Evolutionary conservation across 2,888 invertebrate genomes (phyloP).

Genomic region (Tuta absoluta): DNA sequence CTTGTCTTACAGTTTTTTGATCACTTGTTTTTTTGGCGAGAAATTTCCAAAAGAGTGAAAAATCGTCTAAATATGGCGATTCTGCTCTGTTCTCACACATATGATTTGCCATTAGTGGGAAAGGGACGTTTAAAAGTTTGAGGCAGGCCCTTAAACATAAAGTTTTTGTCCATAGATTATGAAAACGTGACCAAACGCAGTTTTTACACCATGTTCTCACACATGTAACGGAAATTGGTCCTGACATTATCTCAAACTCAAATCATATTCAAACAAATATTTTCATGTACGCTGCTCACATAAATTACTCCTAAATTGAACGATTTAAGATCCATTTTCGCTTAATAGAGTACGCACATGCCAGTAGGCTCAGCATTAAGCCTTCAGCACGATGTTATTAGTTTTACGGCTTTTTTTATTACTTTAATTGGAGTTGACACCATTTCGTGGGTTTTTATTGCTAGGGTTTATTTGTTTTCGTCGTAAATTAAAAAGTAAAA

Average conservation of each 20-base stretch:
- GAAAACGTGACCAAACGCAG: neutral
- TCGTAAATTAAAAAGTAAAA: slow-evolving; percentile 33
- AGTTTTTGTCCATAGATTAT: too few relatives aligned
- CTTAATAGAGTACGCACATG: slow-evolving; percentile 30
- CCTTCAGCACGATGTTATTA: slow-evolving; percentile 55
- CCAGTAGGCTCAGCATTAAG: slow-evolving; percentile 36
- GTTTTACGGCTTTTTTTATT: slow-evolving; percentile 60
- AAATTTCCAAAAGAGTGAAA: too few relatives aligned
- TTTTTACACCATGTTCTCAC: neutral
- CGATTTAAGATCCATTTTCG: slow-evolving; percentile 25
- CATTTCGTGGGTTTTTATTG: slow-evolving; percentile 53
- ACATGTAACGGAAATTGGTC: slow-evolving; percentile 20
- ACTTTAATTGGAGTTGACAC: slow-evolving; percentile 65
- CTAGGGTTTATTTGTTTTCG: slow-evolving; percentile 48
- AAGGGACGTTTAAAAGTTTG: too few relatives aligned
- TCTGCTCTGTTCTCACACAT: too few relatives aligned
- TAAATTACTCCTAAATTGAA: neutral
- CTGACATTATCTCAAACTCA: slow-evolving; percentile 16
- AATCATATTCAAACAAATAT: slow-evolving; percentile 12
- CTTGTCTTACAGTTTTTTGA: too few relatives aligned
- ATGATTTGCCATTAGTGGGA: too few relatives aligned
- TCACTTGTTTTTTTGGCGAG: too few relatives aligned
- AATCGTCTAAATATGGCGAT: too few relatives aligned
- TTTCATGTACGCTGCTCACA: neutral
- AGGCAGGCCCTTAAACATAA: too few relatives aligned